Conservation (phyloP, 2,113 vertebrate genomes). For the Malurus elegans region DNA sequence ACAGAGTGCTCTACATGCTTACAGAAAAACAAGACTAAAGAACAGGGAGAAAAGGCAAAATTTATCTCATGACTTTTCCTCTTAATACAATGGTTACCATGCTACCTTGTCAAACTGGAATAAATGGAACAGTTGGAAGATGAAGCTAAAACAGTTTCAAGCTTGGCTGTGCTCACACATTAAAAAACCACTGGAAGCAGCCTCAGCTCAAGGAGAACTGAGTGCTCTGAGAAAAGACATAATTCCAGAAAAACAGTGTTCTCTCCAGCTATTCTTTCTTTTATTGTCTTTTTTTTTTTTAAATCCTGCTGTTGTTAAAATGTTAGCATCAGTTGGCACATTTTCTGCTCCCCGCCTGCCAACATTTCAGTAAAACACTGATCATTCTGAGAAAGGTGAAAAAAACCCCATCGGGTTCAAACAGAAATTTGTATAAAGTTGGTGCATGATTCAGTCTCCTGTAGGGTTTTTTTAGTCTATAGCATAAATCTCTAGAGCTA, state of each 20-base stretch:
- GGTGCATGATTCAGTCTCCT: background rate
- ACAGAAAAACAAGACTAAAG: background rate
- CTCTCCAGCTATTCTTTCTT: background rate
- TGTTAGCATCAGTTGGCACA: background rate
- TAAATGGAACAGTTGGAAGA: conserved; percentile 8
- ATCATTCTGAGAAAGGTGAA: background rate
- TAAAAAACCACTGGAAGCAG: background rate
- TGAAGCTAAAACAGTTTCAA: background rate
- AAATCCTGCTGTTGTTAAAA: background rate
- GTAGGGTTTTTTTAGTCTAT: background rate
- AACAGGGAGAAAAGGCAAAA: background rate
- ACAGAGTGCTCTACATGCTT: background rate
- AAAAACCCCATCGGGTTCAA: background rate
- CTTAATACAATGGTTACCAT: background rate
- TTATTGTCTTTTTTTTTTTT: background rate
- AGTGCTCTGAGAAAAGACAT: background rate
- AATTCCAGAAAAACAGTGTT: background rate
- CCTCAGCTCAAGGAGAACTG: background rate
- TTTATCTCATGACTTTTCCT: background rate
- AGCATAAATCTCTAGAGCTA: background rate
- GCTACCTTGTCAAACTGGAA: background rate
- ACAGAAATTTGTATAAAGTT: background rate
- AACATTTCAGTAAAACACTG: background rate
- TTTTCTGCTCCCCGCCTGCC: background rate
- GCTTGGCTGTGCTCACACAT: background rate